A percentile compares a stretch with the other conserved stretches of the same genome.
phyloP scores from a whole-genome alignment of 2,888 invertebrate species.

The Synanthedon andrenaeformis region DNA sequence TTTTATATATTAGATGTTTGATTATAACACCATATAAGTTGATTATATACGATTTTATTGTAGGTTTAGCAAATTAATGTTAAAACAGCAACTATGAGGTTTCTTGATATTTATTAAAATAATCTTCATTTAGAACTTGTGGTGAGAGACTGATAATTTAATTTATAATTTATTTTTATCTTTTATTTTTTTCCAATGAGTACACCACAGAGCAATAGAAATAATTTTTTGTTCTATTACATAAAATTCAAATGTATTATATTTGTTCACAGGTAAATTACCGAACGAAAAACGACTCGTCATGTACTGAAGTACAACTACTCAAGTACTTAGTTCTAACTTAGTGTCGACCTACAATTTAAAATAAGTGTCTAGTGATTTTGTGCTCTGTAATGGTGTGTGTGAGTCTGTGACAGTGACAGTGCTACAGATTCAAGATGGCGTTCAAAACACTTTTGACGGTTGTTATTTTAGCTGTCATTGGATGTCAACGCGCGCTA shows the following conservation, averaged over 20 bases:
- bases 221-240: too few species aligned
- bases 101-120: too few species aligned
- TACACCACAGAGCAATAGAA: too few species aligned
- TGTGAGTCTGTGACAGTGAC: background rate
- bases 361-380: background rate
- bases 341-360: background rate
- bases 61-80: too few species aligned
- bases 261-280: background rate
- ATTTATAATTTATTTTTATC: too few species aligned
- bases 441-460: constrained; percentile 24
- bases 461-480: constrained; percentile 20
- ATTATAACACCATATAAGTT: too few species aligned
- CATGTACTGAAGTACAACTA: background rate
- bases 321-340: background rate
- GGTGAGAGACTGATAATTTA: too few species aligned
- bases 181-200: too few species aligned
- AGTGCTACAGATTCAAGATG: constrained; percentile 22
- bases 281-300: background rate
- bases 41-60: too few species aligned
- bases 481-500: constrained; percentile 17
- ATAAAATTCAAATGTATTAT: background rate
- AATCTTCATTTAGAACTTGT: too few species aligned
- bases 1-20: too few species aligned
- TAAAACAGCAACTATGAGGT: too few species aligned
- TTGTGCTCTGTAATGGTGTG: background rate